Base-by-base conservation (phyloP, 2,113 vertebrate species). In the Garra rufa region DNA sequence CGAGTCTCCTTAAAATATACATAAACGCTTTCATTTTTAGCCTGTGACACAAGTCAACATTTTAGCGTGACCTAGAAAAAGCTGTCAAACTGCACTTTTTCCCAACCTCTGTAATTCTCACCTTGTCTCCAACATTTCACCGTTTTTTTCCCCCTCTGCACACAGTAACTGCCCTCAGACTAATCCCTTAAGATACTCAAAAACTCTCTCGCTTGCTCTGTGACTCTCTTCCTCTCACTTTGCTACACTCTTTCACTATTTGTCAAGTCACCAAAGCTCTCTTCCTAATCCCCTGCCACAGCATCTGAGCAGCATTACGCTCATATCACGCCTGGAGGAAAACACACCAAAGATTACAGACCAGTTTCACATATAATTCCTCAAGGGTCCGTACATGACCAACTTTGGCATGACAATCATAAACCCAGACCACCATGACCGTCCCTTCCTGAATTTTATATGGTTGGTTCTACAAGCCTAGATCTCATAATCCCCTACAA, bases 121-220 rank as follows among this genome's bases (percentile, higher is more conserved):
- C 82, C 67, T 80, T 65, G 46, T 77, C 44, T 78, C 74, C 28
- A 70, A 28, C 41, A 28, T 81, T 67, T 65, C 48, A 77, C 26
- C 50, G 34, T n/a, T 70, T 67, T 17, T 26, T 50, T 17, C 5
- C 43, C 73, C 50, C 19, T 55, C 19, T 28, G 17, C 9, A 21
- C 11, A 67, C 34, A 83, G 77, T 28, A 70, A 61, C 67, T 61
- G 65, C 52, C 52, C 52, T 74, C 76, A 57, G 19, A 80, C 76
- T 85, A 85, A 85, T 80, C 83, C 67, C 78, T 73, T 80, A 85
- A 79, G 43, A 83, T 83, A 61, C 76, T 84, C 57, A 76, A 67
- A 57, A 63, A 76, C 48, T 82, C 70, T 41, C 69, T 30, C n/a
- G 69, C 28, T 67, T 81, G 65, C 67, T 55, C 65, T 38, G 28